Evolutionary conservation across 1,140 invertebrate species (phyloP).

Genomic region (Scaptomyza montana): DNA sequence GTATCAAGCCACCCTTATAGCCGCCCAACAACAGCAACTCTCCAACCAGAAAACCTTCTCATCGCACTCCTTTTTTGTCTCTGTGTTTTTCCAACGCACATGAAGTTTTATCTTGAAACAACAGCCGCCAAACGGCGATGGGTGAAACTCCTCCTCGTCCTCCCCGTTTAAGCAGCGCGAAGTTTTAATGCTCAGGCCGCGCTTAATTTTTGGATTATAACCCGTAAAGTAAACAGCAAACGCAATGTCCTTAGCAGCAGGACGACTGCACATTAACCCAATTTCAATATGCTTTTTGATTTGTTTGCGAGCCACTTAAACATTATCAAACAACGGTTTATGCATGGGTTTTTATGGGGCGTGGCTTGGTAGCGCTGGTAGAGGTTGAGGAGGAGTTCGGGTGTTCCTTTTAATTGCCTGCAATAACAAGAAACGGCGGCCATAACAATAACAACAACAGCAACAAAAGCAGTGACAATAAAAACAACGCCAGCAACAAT

Average conservation of each 20-base stretch:
- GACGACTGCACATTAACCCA: conserved; percentile 75
- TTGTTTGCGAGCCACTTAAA: conserved; percentile 80
- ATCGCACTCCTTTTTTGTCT: conserved; percentile 37
- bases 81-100: conserved; percentile 76
- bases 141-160: background rate
- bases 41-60: background rate
- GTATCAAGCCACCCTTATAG: conserved; percentile 21
- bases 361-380: background rate
- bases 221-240: conserved; percentile 77
- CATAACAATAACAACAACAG: conserved; percentile 56
- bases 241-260: conserved; percentile 61
- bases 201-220: conserved; percentile 82
- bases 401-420: conserved; percentile 74
- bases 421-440: conserved; percentile 75
- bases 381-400: background rate
- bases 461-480: conserved; percentile 6
- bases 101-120: conserved; percentile 82
- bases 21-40: background rate
- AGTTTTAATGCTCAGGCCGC: conserved; percentile 78
- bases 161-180: conserved; percentile 20
- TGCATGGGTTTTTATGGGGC: conserved; percentile 27
- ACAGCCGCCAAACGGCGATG: conserved; percentile 57
- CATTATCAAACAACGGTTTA: conserved; percentile 81
- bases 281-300: conserved; percentile 83
- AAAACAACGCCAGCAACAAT: no score